Base-by-base conservation (phyloP, 2,113 vertebrate genomes). In the Aphyosemion australe region DNA sequence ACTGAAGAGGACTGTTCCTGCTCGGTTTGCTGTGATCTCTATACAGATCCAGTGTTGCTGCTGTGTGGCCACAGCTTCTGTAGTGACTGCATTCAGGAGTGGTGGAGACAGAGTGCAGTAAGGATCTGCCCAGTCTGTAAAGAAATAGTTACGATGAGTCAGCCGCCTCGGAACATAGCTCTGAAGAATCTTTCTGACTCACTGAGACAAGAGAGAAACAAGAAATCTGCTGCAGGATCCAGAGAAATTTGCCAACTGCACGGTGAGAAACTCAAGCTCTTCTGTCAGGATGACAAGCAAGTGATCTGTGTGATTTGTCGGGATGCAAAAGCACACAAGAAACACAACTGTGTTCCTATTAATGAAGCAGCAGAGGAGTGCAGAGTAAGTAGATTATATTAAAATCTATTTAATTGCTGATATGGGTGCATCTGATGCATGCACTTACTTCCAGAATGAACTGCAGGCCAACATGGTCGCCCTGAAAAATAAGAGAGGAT, bases 11-110 rank as follows among this genome's bases (percentile, higher is more conserved):
- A 76, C 0, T 81, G 0, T 45, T 59, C 0, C 0, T 86, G 80
- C 49, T 47, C 84, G 0, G 72, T 86, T 46, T 86, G 80, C 66
- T 71, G 78, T 49, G 84, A 81, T 4, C n/a, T 80, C 26, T 84
- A 79, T 11, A 61, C 11, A 6, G 70, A 82, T 10, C 84, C 84
- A 0, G 76, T 84, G 1, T 0, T 82, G 0, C 31, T 87, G 69
- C 9, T 61, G 69, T 87, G 85, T 16, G 72, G 82, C 4, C 85
- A 87, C 78, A 87, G 85, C 50, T 80, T 87, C 77, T 84, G 79
- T 54, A 48, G 74, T 84, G 81, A n/a, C n/a, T n/a, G 14, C 32
- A 42, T 2, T 74, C 18, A 58, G 66, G 61, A 74, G 51, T 80
- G 79, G 82, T 82, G 84, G 84, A 66, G 48, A 45, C 56, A 72